Base-by-base conservation (phyloP, 2,888 invertebrate genomes). In the Diaprepes abbreviatus region DNA sequence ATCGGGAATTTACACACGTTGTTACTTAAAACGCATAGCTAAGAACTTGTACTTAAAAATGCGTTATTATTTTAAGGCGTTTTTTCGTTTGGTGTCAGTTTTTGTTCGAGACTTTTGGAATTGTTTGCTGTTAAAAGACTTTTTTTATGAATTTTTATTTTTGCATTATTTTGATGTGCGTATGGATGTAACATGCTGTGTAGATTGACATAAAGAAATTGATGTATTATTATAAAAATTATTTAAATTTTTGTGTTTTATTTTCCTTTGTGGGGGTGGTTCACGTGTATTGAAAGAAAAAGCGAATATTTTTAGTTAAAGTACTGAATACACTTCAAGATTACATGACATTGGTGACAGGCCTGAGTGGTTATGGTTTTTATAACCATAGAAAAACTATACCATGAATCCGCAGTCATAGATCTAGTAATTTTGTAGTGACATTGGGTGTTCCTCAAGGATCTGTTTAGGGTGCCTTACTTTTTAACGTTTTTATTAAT, bases 141-240 rank as follows among this genome's bases (percentile, higher is more conserved):
- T 69, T 60, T 69, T 69, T 21, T 52, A 54, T 55, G 62, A 36
- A 70, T 68, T 69, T 70, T 71, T 73, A 66, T 70, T 74, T 77
- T 74, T 79, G 78, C 78, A 77, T 79, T 80, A 78, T 75, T 69
- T 79, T 77, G 76, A 75, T 79, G 78, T 79, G 79, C 77, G 81
- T 79, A 80, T 80, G 81, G 73, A 80, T 81, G 80, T 80, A 79
- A 71, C 75, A 77, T 77, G 81, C 81, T 79, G 80, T 81, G 81
- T 81, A 81, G 81, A 80, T 80, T 80, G 80, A 80, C 79, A 79
- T 78, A 80, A 80, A 78, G 74, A 79, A 79, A 79, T 78, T 79
- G 81, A 80, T 80, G 81, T 80, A 80, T 79, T 80, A 81, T 80
- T 80, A 80, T 77, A 80, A 80, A 79, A 80, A 63, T 64, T 71